These are phyloP conservation scores for Oegoconia quadripuncta DNA, from an alignment of 2,888 invertebrate species.

Conservation along the genomic window DNA sequence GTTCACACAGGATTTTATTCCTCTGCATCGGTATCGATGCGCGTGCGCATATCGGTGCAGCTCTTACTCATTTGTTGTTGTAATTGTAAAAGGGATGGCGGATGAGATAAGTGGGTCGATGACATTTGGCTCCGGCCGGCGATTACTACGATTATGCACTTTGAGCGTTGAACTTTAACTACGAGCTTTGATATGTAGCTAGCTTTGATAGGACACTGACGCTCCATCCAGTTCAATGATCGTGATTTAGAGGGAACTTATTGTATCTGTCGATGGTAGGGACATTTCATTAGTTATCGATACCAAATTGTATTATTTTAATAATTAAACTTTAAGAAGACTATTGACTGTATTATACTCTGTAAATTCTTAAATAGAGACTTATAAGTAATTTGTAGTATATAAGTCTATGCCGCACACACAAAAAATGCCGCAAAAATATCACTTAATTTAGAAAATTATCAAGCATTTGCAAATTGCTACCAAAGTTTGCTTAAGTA, in stretches of 20 bases:
- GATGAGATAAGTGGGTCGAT: constrained; percentile 78
- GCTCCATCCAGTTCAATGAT: constrained; percentile 15
- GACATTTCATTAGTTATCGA: neutral
- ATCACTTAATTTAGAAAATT: no score
- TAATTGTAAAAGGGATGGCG: constrained; percentile 79
- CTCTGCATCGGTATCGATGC: constrained; percentile 71
- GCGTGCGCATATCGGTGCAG: constrained; percentile 64
- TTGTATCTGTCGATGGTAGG: no score
- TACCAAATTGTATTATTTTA: neutral
- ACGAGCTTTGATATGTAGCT: constrained; percentile 53
- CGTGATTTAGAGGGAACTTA: constrained; percentile 13
- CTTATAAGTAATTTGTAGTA: no score
- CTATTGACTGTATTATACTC: no score
- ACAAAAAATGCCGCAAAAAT: no score
- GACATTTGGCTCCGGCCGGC: constrained; percentile 72
- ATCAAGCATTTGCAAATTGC: no score
- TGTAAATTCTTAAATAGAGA: no score
- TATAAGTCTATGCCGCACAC: no score
- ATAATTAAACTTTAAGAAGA: neutral
- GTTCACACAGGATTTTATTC: constrained; percentile 79
- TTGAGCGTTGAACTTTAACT: constrained; percentile 77
- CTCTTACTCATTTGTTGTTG: constrained; percentile 79
- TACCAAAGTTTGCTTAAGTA: no score
- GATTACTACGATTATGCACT: constrained; percentile 78
- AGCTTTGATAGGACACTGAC: constrained; percentile 48